Percentiles rank a stretch among this genome's conserved stretches.
Conservation (phyloP, 2,888 invertebrate genomes). For the Lingula anatina region DNA sequence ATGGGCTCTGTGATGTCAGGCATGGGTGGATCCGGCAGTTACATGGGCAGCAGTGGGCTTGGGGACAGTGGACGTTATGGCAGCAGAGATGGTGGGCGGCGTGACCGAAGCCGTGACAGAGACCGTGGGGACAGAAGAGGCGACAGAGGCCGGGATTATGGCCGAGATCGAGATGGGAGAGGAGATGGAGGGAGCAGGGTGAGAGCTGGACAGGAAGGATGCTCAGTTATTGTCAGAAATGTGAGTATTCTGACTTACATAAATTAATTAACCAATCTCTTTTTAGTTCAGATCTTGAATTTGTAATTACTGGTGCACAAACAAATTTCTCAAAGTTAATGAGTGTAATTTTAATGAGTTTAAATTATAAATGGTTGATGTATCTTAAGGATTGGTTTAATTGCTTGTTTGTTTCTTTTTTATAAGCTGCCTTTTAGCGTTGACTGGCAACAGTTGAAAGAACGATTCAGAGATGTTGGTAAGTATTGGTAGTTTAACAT, state of each 20-base stretch:
- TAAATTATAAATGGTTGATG: too few species aligned
- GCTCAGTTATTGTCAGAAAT: slow-evolving; percentile 66
- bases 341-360: too few species aligned
- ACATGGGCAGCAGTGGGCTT: slow-evolving; percentile 7
- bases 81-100: slow-evolving; percentile 11
- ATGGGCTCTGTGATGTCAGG: slow-evolving; percentile 16
- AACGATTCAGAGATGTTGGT: slow-evolving; percentile 80
- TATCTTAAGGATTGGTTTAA: too few species aligned
- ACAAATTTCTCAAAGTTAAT: too few species aligned
- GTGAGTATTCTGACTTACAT: slow-evolving; percentile 59
- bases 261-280: not conserved
- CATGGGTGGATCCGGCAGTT: slow-evolving; percentile 9
- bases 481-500: slow-evolving; percentile 10
- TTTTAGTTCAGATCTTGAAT: slow-evolving; percentile 3
- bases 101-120: slow-evolving; percentile 17
- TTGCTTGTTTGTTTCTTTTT: slow-evolving; percentile 7
- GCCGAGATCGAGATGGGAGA: not conserved
- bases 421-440: slow-evolving; percentile 80
- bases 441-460: slow-evolving; percentile 88
- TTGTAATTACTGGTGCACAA: too few species aligned
- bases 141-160: slow-evolving; percentile 9
- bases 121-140: slow-evolving; percentile 14
- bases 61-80: too few species aligned
- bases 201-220: slow-evolving; percentile 25
- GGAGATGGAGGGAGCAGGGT: slow-evolving; percentile 3